Conservation (phyloP, 2,888 invertebrate genomes). For the Agrochola circellaris region DNA sequence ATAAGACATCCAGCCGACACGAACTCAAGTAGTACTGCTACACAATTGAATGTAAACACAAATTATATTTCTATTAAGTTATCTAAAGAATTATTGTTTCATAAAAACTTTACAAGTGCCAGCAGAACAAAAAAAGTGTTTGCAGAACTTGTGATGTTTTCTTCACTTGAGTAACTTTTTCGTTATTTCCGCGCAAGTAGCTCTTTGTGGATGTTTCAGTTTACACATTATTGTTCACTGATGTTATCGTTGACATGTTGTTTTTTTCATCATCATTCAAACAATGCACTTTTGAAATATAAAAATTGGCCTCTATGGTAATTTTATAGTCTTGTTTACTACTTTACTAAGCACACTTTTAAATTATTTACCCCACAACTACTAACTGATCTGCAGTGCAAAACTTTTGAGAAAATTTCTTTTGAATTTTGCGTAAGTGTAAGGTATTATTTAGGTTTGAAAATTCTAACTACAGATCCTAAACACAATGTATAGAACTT, state of each 20-base stretch:
- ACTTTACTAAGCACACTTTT: neutral
- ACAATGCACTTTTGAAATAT: neutral
- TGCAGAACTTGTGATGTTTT: conserved; percentile 39
- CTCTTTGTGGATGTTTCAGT: conserved; percentile 17
- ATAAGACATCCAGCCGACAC: neutral
- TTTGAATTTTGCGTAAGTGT: neutral
- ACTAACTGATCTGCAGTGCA: neutral
- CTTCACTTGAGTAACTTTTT: conserved; percentile 36
- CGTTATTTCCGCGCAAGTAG: conserved; percentile 33
- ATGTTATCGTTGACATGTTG: neutral
- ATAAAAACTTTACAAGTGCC: conserved; percentile 35
- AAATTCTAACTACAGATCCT: neutral
- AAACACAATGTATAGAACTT: neutral
- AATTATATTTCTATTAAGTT: conserved; percentile 28
- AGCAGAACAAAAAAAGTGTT: conserved; percentile 49
- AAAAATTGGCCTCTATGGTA: neutral
- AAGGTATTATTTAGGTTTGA: neutral
- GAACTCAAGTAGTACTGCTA: neutral
- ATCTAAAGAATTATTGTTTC: conserved; percentile 33
- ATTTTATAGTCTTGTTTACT: neutral
- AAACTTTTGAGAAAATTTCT: neutral
- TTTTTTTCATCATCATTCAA: neutral
- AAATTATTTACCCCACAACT: neutral
- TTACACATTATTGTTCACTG: conserved; percentile 16
- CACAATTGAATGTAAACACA: neutral